A percentile compares a stretch with the other conserved stretches of the same genome.
These are phyloP conservation scores for Nephrotoma appendiculata DNA, from an alignment of 2,888 invertebrate species.

Conservation along the genomic window DNA sequence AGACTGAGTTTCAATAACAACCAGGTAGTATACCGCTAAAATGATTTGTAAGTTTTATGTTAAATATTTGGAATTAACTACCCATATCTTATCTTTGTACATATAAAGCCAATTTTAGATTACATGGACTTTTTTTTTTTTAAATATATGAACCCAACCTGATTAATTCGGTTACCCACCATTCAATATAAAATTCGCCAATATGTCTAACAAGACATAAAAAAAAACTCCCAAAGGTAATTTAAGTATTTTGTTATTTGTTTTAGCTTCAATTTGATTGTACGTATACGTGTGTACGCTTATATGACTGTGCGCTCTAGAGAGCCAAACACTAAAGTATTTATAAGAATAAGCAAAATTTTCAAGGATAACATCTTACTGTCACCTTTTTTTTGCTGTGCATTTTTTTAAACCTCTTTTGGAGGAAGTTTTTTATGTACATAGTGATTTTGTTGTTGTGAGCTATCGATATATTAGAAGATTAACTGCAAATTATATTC, in stretches of 20 bases:
- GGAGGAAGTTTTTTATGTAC: not conserved
- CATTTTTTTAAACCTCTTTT: not conserved
- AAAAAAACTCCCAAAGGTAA: not conserved
- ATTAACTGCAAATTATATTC: not conserved
- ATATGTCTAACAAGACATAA: not conserved
- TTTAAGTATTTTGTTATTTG: not conserved
- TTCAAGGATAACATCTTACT: not conserved
- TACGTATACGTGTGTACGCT: not conserved
- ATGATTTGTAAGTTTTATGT: too few relatives aligned
- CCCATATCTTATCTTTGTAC: too few relatives aligned
- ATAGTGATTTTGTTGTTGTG: not conserved
- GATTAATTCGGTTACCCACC: not conserved
- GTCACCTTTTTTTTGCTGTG: not conserved
- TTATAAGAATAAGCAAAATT: not conserved
- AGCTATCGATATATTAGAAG: not conserved
- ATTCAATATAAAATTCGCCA: not conserved
- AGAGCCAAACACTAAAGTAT: not conserved
- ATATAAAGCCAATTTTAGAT: not conserved
- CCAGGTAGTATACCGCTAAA: too few relatives aligned
- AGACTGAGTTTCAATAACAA: too few relatives aligned
- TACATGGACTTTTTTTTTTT: not conserved
- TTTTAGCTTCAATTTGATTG: not conserved
- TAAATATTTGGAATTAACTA: too few relatives aligned
- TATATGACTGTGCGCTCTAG: not conserved
- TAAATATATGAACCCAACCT: not conserved